These are phyloP conservation scores for Agriotes lineatus DNA, from an alignment of 2,888 invertebrate genomes.

Conservation along the genomic window DNA sequence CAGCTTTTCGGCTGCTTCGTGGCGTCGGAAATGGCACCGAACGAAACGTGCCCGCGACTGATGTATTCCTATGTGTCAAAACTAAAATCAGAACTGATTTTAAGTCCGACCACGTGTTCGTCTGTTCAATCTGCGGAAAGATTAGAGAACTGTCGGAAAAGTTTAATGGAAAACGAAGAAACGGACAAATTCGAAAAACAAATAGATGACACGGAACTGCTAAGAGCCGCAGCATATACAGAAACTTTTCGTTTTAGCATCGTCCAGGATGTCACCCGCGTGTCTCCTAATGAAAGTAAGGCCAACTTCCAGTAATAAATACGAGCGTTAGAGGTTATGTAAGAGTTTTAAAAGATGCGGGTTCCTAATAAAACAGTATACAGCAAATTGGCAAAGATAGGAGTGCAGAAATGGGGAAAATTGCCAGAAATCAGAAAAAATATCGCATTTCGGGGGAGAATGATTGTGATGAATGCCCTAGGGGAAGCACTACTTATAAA, in stretches of 20 bases:
- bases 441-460: slow-evolving; percentile 53
- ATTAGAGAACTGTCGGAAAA: slow-evolving; percentile 28
- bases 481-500: slow-evolving; percentile 49
- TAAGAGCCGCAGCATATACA: not conserved
- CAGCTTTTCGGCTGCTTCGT: not conserved
- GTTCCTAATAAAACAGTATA: slow-evolving; percentile 19
- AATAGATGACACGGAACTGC: slow-evolving; percentile 12
- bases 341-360: slow-evolving; percentile 15
- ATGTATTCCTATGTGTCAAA: slow-evolving; percentile 2
- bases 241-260: slow-evolving; percentile 3
- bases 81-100: slow-evolving; percentile 23
- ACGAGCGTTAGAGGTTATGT: not conserved
- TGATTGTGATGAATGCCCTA: slow-evolving; percentile 56
- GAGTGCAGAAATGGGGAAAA: slow-evolving; percentile 38
- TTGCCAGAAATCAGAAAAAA: slow-evolving; percentile 52
- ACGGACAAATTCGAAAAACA: slow-evolving; percentile 10
- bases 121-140: slow-evolving; percentile 11
- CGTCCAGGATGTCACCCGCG: not conserved
- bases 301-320: slow-evolving; percentile 6
- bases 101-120: slow-evolving; percentile 9
- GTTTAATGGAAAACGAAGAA: slow-evolving; percentile 24
- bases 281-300: not conserved
- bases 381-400: slow-evolving; percentile 39
- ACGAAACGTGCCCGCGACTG: not conserved
- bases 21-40: too few relatives aligned